Evolutionary conservation across 2,113 vertebrate genomes (phyloP).

Genomic region (Planiliza haematocheilus): DNA sequence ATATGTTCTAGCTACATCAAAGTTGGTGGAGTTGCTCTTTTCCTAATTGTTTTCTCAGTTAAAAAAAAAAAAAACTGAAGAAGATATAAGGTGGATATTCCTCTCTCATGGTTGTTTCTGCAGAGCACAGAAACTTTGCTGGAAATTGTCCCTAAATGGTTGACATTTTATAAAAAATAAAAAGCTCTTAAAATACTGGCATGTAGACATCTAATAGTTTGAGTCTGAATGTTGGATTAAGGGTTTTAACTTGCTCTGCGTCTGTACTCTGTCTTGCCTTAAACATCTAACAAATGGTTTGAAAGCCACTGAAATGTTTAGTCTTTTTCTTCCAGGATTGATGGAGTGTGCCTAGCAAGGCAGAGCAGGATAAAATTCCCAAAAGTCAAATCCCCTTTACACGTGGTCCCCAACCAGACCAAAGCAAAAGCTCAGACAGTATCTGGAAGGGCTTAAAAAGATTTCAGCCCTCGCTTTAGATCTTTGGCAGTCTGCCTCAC

Average conservation of each 20-base stretch:
- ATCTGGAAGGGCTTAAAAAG: slow-evolving; percentile 36
- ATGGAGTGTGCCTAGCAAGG: slow-evolving; percentile 12
- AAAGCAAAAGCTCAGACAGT: slow-evolving; percentile 32
- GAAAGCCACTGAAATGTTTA: slow-evolving; percentile 3
- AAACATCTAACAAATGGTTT: slow-evolving; percentile 8
- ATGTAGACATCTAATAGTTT: not conserved
- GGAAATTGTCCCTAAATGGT: not conserved
- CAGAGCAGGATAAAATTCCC: slow-evolving; percentile 19
- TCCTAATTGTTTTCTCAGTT: too few relatives aligned
- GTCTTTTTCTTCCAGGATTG: not conserved
- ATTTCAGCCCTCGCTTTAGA: slow-evolving; percentile 35
- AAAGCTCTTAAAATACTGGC: slow-evolving; percentile 10
- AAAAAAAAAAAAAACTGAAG: too few relatives aligned
- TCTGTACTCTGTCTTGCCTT: not conserved
- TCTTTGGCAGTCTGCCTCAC: slow-evolving; percentile 16
- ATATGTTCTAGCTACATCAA: too few relatives aligned
- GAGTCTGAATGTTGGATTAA: slow-evolving; percentile 21
- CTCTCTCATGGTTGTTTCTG: too few relatives aligned
- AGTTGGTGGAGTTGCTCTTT: too few relatives aligned
- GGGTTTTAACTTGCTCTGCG: not conserved
- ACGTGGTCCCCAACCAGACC: slow-evolving; percentile 12
- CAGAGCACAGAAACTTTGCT: not conserved
- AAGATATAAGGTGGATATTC: too few relatives aligned
- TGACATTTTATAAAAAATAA: slow-evolving; percentile 10
- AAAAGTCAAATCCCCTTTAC: slow-evolving; percentile 32